Conservation (phyloP, 2,113 vertebrate species). For the Haemorhous mexicanus region DNA sequence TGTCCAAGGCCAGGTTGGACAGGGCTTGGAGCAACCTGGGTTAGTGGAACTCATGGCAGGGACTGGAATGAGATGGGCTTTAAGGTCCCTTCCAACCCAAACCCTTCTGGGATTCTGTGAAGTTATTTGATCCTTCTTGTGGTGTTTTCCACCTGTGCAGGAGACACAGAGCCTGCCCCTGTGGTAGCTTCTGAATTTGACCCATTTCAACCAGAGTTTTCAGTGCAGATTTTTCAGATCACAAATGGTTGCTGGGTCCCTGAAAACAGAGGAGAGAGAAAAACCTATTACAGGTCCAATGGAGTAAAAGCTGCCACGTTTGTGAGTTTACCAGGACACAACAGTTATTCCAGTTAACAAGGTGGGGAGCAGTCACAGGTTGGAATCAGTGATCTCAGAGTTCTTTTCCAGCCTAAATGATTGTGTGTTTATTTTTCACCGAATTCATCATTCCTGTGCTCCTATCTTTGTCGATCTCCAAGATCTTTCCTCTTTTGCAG, state of each 20-base stretch:
- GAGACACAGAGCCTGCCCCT: not conserved
- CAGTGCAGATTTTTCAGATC: not conserved
- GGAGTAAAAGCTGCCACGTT: not conserved
- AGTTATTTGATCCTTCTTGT: not conserved
- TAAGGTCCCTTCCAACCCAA: not conserved
- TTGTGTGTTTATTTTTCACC: not conserved
- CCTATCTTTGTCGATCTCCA: not conserved
- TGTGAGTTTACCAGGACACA: not conserved
- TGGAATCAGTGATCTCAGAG: not conserved
- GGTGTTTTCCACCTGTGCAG: not conserved
- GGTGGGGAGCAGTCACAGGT: not conserved
- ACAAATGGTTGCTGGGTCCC: not conserved
- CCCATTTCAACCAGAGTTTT: not conserved
- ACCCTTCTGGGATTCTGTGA: not conserved
- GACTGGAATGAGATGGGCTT: not conserved
- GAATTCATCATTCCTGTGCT: not conserved
- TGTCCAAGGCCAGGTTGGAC: not conserved
- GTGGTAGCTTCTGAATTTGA: not conserved
- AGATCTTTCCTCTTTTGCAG: not conserved
- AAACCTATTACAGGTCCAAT: fast-evolving
- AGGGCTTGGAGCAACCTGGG: not conserved
- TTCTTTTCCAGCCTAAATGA: not conserved
- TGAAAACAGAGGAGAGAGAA: not conserved
- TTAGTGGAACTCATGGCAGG: not conserved
- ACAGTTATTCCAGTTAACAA: not conserved